Evolutionary conservation across 1,140 invertebrate species (phyloP), one percentile per base, ranked within the genome.

Genomic region (Drosophila bocki): DNA sequence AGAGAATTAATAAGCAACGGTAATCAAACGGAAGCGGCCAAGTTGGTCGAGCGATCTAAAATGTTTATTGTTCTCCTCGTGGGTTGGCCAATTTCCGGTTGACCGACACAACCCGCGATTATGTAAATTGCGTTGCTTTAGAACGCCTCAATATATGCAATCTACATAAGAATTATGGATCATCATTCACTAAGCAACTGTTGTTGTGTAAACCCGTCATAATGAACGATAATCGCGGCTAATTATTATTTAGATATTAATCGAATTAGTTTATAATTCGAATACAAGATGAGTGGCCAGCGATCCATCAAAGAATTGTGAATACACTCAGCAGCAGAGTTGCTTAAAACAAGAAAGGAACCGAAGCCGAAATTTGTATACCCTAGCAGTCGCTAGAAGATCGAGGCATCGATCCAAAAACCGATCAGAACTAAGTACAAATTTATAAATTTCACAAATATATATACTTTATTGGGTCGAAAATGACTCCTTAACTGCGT

Each of bases 51-150:
- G 7, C 59, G 61, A 63, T 68, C 63, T 72, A 26, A 32, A 56
- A 60, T 60, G 58, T 56, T 61, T 69, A 47, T 63, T 57, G 35
- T 60, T 45, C 60, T 57, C 37, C 37, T 70, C 74, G 65, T 76
- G 63, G 59, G 64, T 87, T 84, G 57, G 65, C 39, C 68, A 87
- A 88, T 88, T 88, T 88, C 84, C 84, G 81, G 85, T 85, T 90
- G 78, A 35, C 48, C 58, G 53, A 42, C 53, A 42, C 53, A 44
- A 29, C 22, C 7, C 45, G 42, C 54, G 65, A 63, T 63, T 78
- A 78, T 78, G 75, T 71, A 78, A 78, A 78, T 54, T 78, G 53
- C 15, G 17, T 39, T 15, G 53, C 15, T 37, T 62, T 37, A 61
- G 75, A 77, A 77, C 32, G 63, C 61, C 32, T n/a, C 47, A 68